These are phyloP conservation scores for Micromys minutus DNA, from an alignment of 2,113 vertebrate species.

Conservation along the genomic window DNA sequence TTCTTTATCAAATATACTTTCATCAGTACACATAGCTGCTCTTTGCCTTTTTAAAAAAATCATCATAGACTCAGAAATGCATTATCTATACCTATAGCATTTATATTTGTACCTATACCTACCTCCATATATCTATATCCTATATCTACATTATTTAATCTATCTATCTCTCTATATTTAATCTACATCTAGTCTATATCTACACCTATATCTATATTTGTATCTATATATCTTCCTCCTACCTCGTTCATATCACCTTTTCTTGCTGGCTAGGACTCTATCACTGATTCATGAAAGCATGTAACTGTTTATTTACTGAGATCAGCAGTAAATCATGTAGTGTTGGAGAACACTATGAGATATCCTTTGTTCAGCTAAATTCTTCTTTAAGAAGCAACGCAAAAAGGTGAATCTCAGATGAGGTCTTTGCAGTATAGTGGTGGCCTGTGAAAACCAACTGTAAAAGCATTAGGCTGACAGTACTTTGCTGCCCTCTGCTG, in stretches of 20 bases:
- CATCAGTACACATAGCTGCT: background rate
- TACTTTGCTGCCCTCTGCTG: conserved; percentile 68
- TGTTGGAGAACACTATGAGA: background rate
- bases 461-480: background rate
- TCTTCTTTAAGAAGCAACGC: conserved; percentile 24
- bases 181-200: too few species aligned
- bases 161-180: too few species aligned
- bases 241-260: background rate
- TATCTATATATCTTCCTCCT: background rate
- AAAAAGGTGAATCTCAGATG: background rate
- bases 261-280: background rate
- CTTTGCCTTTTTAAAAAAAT: background rate
- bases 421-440: background rate
- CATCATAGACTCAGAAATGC: background rate
- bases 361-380: background rate
- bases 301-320: background rate
- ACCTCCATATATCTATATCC: too few species aligned
- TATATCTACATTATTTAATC: too few species aligned
- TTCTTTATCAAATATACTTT: background rate
- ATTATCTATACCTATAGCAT: background rate
- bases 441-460: background rate
- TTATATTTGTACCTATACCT: background rate
- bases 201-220: background rate
- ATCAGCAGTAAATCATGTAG: background rate
- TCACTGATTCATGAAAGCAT: background rate